phyloP scores from a whole-genome alignment of 2,888 invertebrate genomes.

The Sesia bembeciformis region DNA sequence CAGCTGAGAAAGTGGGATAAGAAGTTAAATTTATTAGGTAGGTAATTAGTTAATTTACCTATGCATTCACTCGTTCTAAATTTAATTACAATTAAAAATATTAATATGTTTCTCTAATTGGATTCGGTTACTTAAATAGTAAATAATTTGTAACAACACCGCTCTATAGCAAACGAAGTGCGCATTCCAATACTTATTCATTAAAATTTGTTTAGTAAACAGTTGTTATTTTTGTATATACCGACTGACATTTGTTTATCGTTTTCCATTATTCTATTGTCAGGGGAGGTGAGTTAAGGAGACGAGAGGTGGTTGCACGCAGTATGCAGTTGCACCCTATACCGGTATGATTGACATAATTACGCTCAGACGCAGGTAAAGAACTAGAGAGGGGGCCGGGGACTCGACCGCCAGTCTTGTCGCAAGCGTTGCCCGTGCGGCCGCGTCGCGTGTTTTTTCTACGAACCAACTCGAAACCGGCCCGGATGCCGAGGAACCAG shows the following conservation, averaged over 20 bases:
- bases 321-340: constrained; percentile 26
- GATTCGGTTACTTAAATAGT: too few species aligned
- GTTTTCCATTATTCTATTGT: constrained; percentile 30
- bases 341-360: constrained; percentile 54
- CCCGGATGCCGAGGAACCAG: constrained; percentile 55
- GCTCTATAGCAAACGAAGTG: not conserved
- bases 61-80: too few species aligned
- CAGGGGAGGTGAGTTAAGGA: constrained; percentile 23
- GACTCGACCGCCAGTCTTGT: constrained; percentile 29
- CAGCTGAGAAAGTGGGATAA: too few species aligned
- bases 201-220: constrained; percentile 5
- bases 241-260: constrained; percentile 2
- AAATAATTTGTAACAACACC: too few species aligned
- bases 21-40: too few species aligned
- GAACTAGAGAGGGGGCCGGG: constrained; percentile 13
- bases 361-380: constrained; percentile 43
- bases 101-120: too few species aligned
- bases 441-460: constrained; percentile 15
- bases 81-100: too few species aligned
- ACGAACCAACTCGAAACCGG: constrained; percentile 21
- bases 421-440: constrained; percentile 39
- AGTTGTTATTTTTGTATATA: constrained; percentile 2
- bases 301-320: constrained; percentile 2
- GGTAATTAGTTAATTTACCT: too few species aligned
- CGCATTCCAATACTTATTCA: not conserved